phyloP scores from a whole-genome alignment of 2,797 vertebrate genomes.

The Cyclopterus lumpus region DNA sequence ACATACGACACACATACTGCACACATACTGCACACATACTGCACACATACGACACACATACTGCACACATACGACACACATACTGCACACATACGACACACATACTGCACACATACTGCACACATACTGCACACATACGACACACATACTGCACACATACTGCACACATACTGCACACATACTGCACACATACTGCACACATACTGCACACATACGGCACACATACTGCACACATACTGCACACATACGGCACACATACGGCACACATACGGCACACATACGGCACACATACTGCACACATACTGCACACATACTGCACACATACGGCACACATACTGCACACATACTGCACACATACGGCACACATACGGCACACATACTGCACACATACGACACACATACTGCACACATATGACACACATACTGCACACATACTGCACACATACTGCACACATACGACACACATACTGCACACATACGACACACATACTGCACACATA shows the following conservation, averaged over 20 bases:
- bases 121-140: not conserved
- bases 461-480: not conserved
- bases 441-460: not conserved
- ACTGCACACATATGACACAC: not conserved
- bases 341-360: too few species aligned
- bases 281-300: too few species aligned
- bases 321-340: not conserved
- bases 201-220: not conserved
- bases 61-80: not conserved
- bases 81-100: not conserved
- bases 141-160: not conserved
- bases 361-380: too few species aligned
- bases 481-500: not conserved
- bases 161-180: conserved; percentile 4
- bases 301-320: conserved; percentile 1
- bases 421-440: conserved; percentile 4
- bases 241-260: not conserved
- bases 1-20: not conserved
- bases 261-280: not conserved
- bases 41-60: not conserved
- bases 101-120: conserved; percentile 4
- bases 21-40: conserved; percentile 6
- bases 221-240: conserved; percentile 1
- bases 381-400: not conserved
- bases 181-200: too few species aligned